These are phyloP conservation scores for Papilio gigon DNA, from an alignment of 2,888 invertebrate genomes.

Conservation along the genomic window DNA sequence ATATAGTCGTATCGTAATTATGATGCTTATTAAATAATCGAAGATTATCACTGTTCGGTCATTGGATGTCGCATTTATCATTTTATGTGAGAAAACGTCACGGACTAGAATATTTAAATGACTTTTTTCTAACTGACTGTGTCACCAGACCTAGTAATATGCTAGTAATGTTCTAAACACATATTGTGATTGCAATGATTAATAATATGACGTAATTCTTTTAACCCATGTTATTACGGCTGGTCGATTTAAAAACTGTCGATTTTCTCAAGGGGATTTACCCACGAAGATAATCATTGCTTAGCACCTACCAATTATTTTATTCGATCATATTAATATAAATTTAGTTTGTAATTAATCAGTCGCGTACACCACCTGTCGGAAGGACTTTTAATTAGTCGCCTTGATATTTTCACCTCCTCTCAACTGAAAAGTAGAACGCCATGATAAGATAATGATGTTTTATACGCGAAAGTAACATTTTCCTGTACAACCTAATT, in stretches of 20 bases:
- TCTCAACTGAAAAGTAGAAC: background rate
- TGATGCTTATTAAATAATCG: background rate
- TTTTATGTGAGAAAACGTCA: background rate
- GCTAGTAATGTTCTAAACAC: background rate
- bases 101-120: background rate
- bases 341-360: background rate
- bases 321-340: background rate
- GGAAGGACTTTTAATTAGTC: background rate
- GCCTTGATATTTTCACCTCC: slow-evolving; percentile 16
- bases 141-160: background rate
- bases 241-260: background rate
- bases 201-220: background rate
- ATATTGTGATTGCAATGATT: background rate
- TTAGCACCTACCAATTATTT: no score
- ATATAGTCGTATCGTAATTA: background rate
- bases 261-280: background rate
- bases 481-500: background rate
- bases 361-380: background rate
- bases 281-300: background rate
- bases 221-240: background rate
- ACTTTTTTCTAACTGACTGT: background rate
- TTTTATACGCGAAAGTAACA: background rate
- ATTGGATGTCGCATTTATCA: background rate
- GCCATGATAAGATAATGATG: background rate
- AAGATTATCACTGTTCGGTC: background rate